Conservation (phyloP, 2,797 vertebrate species). For the Ctenopoma kingsleyae region DNA sequence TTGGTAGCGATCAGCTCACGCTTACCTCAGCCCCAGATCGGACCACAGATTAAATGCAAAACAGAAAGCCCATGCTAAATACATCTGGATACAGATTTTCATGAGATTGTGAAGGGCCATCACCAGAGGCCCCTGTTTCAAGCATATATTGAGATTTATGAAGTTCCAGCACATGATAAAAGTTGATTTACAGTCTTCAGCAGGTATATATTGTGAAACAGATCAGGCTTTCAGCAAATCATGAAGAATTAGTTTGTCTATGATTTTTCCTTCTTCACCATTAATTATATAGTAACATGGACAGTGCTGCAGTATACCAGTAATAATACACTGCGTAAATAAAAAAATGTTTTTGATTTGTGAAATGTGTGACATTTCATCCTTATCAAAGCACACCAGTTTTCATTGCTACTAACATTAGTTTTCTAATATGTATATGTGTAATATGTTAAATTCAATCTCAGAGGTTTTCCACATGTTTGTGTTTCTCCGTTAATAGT, state of each 20-base stretch:
- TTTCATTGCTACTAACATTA: neutral
- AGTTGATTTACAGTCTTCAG: constrained; percentile 53
- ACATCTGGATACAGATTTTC: constrained; percentile 72
- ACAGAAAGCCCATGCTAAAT: constrained; percentile 68
- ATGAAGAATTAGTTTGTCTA: constrained; percentile 7
- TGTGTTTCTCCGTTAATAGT: constrained; percentile 41
- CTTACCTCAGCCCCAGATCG: constrained; percentile 82
- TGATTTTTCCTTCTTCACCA: constrained; percentile 10
- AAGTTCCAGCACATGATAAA: constrained; percentile 55
- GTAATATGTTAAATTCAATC: constrained; percentile 54
- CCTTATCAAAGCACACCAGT: neutral
- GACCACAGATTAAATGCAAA: constrained; percentile 75
- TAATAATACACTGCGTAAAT: neutral
- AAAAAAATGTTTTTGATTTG: neutral
- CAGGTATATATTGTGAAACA: constrained; percentile 44
- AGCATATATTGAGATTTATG: constrained; percentile 65
- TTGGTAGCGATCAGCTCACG: constrained; percentile 83
- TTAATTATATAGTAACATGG: neutral
- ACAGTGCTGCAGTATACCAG: neutral
- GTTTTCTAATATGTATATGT: constrained; percentile 27
- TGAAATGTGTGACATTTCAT: neutral
- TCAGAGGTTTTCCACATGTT: constrained; percentile 46
- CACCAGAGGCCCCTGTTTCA: constrained; percentile 59
- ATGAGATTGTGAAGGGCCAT: constrained; percentile 57
- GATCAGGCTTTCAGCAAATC: constrained; percentile 17